Percentiles rank a stretch among this genome's conserved stretches.
Conservation (phyloP, 2,888 invertebrate species). For the Pachycephus smyrnensis region DNA sequence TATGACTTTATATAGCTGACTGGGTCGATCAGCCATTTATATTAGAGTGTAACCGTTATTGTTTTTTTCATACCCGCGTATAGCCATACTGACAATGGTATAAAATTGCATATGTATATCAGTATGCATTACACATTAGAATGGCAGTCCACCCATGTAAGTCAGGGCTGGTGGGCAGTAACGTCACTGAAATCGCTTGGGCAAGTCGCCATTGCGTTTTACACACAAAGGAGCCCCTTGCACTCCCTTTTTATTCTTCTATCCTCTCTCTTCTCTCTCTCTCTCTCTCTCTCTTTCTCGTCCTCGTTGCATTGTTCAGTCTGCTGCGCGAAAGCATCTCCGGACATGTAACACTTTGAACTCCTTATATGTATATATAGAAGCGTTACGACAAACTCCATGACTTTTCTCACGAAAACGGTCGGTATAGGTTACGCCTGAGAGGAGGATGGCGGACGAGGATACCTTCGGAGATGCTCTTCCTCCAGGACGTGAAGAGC, state of each 20-base stretch:
- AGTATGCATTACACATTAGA: neutral
- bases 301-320: neutral
- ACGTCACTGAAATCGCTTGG: neutral
- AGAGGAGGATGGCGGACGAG: no score
- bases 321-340: neutral
- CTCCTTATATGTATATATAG: neutral
- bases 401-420: neutral
- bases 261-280: slow-evolving; percentile 9
- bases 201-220: neutral
- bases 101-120: neutral
- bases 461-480: neutral
- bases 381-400: neutral
- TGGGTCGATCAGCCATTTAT: neutral
- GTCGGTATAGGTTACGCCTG: neutral
- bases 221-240: slow-evolving; percentile 6
- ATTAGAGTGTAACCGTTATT: neutral
- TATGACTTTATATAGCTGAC: neutral
- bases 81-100: neutral
- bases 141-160: neutral
- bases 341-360: neutral
- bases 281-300: slow-evolving; percentile 15
- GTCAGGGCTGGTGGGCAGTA: neutral
- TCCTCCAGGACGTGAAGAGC: neutral
- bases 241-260: slow-evolving; percentile 13
- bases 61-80: neutral